Evolutionary conservation across 2,113 vertebrate species (phyloP).

Genomic region (Gopherus flavomarginatus): DNA sequence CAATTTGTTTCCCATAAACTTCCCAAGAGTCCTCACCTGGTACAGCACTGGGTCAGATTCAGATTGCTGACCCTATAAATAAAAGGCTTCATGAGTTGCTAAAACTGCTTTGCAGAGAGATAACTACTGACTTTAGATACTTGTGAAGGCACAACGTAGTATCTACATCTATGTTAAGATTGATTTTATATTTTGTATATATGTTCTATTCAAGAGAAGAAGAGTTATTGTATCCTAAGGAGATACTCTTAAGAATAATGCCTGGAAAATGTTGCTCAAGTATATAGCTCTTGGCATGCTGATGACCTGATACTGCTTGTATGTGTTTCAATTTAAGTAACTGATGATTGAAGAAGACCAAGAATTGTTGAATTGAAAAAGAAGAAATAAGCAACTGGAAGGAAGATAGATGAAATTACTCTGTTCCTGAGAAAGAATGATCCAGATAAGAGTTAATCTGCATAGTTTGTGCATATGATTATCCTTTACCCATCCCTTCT

Average conservation of each 20-base stretch:
- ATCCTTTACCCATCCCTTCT: background rate
- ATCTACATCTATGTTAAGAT: conserved; percentile 54
- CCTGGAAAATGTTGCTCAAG: conserved; percentile 49
- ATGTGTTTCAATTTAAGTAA: conserved; percentile 12
- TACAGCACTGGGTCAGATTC: conserved; percentile 12
- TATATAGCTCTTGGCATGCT: conserved; percentile 7
- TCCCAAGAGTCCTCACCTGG: conserved; percentile 10
- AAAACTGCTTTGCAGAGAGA: conserved; percentile 20
- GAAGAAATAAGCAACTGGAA: background rate
- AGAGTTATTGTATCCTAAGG: conserved; percentile 33
- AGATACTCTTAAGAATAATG: conserved; percentile 19
- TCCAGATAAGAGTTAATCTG: background rate
- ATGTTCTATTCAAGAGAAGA: conserved; percentile 36
- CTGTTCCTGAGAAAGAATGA: background rate
- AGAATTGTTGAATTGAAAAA: background rate
- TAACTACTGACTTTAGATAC: conserved; percentile 28
- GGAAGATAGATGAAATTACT: background rate
- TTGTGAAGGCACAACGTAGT: conserved; percentile 12
- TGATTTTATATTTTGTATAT: conserved; percentile 47
- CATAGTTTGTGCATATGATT: background rate
- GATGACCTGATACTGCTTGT: background rate
- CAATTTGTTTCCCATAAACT: conserved; percentile 48
- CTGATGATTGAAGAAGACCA: background rate
- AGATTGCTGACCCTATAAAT: background rate
- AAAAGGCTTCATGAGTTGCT: background rate